These are phyloP conservation scores for Semaprochilodus insignis DNA, from an alignment of 2,797 vertebrate species.

Conservation along the genomic window DNA sequence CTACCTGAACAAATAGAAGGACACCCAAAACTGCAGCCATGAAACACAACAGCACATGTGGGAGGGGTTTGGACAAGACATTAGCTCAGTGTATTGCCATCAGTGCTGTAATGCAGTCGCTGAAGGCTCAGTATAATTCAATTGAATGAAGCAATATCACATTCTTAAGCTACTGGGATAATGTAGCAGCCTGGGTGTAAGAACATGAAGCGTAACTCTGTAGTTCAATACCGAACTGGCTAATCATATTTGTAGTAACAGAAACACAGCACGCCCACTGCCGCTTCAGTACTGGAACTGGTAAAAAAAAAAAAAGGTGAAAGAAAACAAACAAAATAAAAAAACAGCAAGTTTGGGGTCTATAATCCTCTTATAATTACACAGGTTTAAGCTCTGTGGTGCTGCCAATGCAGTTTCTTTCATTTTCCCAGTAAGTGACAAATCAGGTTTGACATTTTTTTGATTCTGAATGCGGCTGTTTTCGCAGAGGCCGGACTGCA, in stretches of 20 bases:
- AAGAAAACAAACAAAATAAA: too few relatives aligned
- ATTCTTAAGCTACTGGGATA: neutral
- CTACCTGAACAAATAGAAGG: slow-evolving; percentile 16
- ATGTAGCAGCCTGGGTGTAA: neutral
- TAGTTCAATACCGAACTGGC: neutral
- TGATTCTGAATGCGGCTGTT: neutral
- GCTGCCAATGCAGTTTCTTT: neutral
- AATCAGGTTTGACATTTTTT: slow-evolving; percentile 5
- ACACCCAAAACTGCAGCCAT: neutral
- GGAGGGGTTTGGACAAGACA: neutral
- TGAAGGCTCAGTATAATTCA: neutral
- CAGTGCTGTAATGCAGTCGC: neutral
- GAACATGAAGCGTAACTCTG: neutral
- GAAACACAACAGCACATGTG: neutral
- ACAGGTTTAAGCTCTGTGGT: neutral
- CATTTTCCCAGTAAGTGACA: neutral
- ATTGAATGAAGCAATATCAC: slow-evolving; percentile 10
- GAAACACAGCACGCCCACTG: neutral
- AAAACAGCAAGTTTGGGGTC: neutral
- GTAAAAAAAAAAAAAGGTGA: neutral
- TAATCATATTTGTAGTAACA: neutral
- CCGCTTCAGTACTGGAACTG: neutral
- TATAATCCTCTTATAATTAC: neutral
- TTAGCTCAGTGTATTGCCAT: neutral
- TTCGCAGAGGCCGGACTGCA: neutral